Evolutionary conservation across 2,113 vertebrate species (phyloP), one percentile per base, ranked within the genome.

Genomic region (Cebidichthys violaceus): DNA sequence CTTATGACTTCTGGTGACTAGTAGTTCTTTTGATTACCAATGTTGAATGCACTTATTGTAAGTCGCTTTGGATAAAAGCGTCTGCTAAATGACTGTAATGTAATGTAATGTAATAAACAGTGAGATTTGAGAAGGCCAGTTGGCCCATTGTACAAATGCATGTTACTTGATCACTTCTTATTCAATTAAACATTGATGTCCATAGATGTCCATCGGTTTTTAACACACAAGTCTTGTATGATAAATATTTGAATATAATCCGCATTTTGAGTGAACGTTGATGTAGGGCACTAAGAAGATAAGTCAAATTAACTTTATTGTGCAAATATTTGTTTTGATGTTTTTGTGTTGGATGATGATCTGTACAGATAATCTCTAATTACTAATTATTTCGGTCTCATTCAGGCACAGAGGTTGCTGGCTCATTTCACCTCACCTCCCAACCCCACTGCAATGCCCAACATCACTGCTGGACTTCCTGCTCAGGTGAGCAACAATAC

Each of bases 381-480:
- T 62, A 60, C 75, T 71, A 31, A 43, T 68, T 27, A 6, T 47
- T 27, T 72, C 0, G 74, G 33, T 64, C 22, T 71, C 9, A 20
- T 60, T 39, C 50, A 90, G 91, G 78, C 94, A 18, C 96, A 96
- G 89, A 92, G 95, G 87, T 84, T 96, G 90, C 78, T 96, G 93
- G 93, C 95, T 52, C 95, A 95, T 81, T 95, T 96, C 71, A 89
- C 94, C 45, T 74, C 95, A 89, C 93, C 94, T 31, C 61, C 64
- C 81, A 93, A 92, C 33, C 79, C 92, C 4, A 90, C 93, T 71
- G 91, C 95, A 66, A 95, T 95, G 92, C 96, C 96, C 14, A 95
- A 96, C 87, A 95, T 97, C 91, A 96, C 96, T 0, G 94, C 96
- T 90, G 96, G 96, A 18, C 90, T 96, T 70, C 96, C 97, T 1